A percentile compares a stretch with the other conserved stretches of the same genome.
These are phyloP conservation scores for Gambusia affinis DNA, from an alignment of 2,113 vertebrate species.

Conservation along the genomic window DNA sequence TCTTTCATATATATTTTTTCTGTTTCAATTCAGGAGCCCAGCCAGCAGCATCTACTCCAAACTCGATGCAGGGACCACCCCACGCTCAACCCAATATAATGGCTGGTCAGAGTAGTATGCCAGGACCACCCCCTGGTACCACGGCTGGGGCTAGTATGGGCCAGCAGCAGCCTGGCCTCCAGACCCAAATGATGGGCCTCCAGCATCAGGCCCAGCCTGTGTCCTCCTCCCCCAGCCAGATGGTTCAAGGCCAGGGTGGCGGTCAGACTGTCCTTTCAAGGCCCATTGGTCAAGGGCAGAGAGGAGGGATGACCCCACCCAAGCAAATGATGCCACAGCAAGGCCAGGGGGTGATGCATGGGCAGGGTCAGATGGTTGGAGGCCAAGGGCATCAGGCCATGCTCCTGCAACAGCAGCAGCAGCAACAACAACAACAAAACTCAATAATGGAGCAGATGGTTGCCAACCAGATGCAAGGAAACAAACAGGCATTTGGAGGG, in stretches of 20 bases:
- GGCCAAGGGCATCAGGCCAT: conserved; percentile 92
- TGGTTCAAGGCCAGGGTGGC: conserved; percentile 85
- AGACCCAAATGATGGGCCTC: conserved; percentile 93
- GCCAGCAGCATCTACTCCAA: conserved; percentile 85
- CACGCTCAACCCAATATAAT: conserved; percentile 90
- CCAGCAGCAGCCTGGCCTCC: conserved; percentile 89
- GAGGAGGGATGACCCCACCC: conserved; percentile 95
- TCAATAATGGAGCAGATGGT: conserved; percentile 98
- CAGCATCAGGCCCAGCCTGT: conserved; percentile 96
- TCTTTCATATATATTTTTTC: conserved; percentile 28
- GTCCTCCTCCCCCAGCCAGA: conserved; percentile 92
- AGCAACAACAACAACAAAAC: conserved; percentile 78
- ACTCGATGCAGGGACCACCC: conserved; percentile 89
- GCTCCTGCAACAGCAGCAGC: conserved; percentile 77
- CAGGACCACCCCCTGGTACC: conserved; percentile 84
- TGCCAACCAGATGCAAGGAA: conserved; percentile 93
- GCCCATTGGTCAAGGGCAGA: conserved; percentile 89
- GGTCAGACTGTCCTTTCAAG: conserved; percentile 95
- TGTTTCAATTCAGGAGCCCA: conserved; percentile 84
- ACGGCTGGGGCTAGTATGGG: conserved; percentile 86
- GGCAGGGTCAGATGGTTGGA: conserved; percentile 94
- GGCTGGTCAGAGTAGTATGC: conserved; percentile 90
- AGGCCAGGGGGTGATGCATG: conserved; percentile 92
- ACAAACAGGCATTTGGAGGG: conserved; percentile 90
- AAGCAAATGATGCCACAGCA: conserved; percentile 96